Evolutionary conservation across 2,113 vertebrate species (phyloP).

Genomic region (Pheucticus melanocephalus): DNA sequence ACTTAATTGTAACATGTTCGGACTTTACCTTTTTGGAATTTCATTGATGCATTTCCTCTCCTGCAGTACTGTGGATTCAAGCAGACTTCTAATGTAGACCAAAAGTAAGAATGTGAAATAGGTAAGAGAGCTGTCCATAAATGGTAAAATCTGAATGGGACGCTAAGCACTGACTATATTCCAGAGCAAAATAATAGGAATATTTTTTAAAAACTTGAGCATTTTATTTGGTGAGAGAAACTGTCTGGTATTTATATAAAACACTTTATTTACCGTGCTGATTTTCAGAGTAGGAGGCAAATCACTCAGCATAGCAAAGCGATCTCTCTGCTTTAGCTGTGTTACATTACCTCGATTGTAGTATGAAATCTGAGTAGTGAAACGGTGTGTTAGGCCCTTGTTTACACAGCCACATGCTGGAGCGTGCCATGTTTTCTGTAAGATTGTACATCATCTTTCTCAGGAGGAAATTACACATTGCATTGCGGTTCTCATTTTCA

Average conservation of each 20-base stretch:
- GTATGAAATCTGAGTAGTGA: constrained; percentile 3
- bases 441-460: background rate
- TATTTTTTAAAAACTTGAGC: background rate
- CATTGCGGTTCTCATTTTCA: background rate
- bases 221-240: background rate
- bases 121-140: background rate
- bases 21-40: background rate
- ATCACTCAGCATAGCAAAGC: constrained; percentile 41
- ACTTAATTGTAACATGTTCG: background rate
- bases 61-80: background rate
- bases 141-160: background rate
- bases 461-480: background rate
- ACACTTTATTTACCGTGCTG: constrained; percentile 5
- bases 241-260: background rate
- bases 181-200: background rate
- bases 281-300: constrained; percentile 31
- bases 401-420: background rate
- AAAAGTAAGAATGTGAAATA: background rate
- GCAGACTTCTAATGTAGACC: background rate
- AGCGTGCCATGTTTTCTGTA: background rate
- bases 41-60: background rate
- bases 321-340: constrained; percentile 22
- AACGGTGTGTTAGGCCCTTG: background rate
- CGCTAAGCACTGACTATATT: background rate
- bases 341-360: background rate